A percentile compares a stretch with the other conserved stretches of the same genome.
These are phyloP conservation scores for Colius striatus DNA, from an alignment of 2,113 vertebrate species.

Conservation along the genomic window DNA sequence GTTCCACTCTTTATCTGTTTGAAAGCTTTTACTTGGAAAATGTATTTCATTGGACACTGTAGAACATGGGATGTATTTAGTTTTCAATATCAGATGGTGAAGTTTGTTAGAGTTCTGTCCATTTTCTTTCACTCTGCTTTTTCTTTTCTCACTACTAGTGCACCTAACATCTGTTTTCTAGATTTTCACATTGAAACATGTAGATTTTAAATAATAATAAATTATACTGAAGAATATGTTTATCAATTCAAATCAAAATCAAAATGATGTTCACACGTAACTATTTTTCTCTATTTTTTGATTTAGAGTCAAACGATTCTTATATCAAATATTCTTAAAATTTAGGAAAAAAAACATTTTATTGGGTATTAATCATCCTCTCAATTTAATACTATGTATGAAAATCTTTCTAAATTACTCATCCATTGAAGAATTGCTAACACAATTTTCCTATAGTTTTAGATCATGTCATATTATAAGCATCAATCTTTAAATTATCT, in stretches of 20 bases:
- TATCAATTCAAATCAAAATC: not conserved
- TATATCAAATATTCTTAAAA: not conserved
- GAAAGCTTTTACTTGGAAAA: not conserved
- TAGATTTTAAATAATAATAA: not conserved
- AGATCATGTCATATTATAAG: not conserved
- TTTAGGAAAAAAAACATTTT: not conserved
- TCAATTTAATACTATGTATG: not conserved
- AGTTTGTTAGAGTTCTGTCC: not conserved
- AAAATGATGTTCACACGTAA: not conserved
- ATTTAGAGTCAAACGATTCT: not conserved
- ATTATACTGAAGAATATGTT: not conserved
- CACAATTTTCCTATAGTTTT: not conserved
- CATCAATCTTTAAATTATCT: not conserved
- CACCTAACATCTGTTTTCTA: not conserved
- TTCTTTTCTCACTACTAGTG: not conserved
- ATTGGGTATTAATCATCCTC: not conserved
- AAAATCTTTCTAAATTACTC: not conserved
- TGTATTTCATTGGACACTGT: not conserved
- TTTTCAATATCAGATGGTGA: not conserved
- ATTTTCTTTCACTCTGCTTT: not conserved
- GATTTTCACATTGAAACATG: not conserved
- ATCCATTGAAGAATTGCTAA: not conserved
- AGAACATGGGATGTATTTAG: not conserved
- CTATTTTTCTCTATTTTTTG: not conserved
- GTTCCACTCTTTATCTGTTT: not conserved